Percentiles rank a stretch among this genome's conserved stretches.
Evolutionary conservation across 2,888 invertebrate genomes (phyloP).

Genomic region (Lamellibrachia columna): DNA sequence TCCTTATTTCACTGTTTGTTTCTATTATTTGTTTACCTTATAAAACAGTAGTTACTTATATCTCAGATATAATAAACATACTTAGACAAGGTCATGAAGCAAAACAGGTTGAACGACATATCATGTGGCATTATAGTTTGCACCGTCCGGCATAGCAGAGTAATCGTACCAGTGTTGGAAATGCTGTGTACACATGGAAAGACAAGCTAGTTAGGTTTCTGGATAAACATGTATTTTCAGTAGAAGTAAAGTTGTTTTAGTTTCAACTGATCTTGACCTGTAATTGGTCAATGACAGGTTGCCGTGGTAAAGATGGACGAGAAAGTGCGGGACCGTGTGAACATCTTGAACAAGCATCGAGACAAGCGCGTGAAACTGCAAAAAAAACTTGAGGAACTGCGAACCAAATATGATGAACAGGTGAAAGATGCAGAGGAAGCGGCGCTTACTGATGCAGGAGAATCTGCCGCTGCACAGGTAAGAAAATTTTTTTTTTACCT

Average conservation of each 20-base stretch:
- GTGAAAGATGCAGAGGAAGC: constrained; percentile 62
- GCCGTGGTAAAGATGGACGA: constrained; percentile 64
- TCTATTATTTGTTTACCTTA: no score
- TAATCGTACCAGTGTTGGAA: no score
- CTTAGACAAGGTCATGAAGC: no score
- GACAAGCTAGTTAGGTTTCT: neutral
- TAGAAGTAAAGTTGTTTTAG: neutral
- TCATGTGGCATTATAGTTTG: no score
- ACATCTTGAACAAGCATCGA: constrained; percentile 59
- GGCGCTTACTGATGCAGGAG: constrained; percentile 62
- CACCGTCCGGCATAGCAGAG: no score
- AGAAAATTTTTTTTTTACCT: neutral
- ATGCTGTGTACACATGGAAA: no score
- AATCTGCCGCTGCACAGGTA: constrained; percentile 62
- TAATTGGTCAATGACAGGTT: constrained; percentile 46
- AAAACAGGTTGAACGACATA: no score
- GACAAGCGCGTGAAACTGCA: constrained; percentile 60
- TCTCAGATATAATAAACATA: no score
- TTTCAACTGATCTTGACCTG: neutral
- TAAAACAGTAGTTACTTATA: no score
- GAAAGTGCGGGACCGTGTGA: constrained; percentile 64
- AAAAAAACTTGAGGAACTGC: constrained; percentile 59
- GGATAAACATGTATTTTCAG: no score
- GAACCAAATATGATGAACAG: constrained; percentile 53
- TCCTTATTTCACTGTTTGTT: no score